These are phyloP conservation scores for Salvelinus alpinus DNA, from an alignment of 2,113 vertebrate species.

Conservation along the genomic window DNA sequence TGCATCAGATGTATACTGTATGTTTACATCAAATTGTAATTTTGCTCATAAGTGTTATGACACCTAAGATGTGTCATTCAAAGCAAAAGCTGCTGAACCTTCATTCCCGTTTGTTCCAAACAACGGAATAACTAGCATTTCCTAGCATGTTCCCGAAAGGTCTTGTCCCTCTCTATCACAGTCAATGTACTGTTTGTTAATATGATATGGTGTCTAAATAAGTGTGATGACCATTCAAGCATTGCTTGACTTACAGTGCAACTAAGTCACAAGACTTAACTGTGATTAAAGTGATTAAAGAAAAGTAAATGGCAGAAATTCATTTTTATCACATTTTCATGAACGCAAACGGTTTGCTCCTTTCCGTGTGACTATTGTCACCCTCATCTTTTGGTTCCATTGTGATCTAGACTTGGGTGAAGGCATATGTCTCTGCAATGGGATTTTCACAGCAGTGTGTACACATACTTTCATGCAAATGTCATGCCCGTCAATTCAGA, in stretches of 20 bases:
- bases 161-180: neutral
- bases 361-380: constrained; percentile 25
- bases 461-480: constrained; percentile 56
- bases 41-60: constrained; percentile 29
- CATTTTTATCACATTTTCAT: neutral
- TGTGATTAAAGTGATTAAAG: neutral
- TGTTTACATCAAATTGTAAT: too few species aligned
- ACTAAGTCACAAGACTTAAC: neutral
- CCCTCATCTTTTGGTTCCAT: constrained; percentile 3
- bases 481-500: constrained; percentile 45
- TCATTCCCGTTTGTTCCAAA: neutral
- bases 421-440: constrained; percentile 41
- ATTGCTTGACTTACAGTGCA: neutral
- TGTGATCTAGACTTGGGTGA: constrained; percentile 26
- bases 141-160: neutral
- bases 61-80: constrained; percentile 35
- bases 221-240: neutral
- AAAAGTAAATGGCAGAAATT: neutral
- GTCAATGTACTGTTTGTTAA: neutral
- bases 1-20: neutral
- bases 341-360: neutral
- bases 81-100: constrained; percentile 48
- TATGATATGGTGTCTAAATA: neutral
- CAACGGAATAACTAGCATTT: neutral
- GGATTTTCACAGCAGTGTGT: constrained; percentile 43